Conservation (phyloP, 2,888 invertebrate genomes). For the Diachrysia chrysitis region DNA sequence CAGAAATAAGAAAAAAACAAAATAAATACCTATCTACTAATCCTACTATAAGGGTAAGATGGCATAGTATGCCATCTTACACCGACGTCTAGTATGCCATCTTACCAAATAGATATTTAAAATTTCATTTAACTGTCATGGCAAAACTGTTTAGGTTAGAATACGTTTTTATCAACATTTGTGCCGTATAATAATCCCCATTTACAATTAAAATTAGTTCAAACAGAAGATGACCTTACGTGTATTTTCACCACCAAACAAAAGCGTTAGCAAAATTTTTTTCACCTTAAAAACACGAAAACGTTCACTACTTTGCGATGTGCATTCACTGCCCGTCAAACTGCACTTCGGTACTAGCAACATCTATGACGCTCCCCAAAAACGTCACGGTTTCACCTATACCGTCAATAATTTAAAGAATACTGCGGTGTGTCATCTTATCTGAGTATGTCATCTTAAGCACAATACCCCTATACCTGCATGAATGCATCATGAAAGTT, state of each 20-base stretch:
- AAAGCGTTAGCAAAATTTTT: slow-evolving; percentile 18
- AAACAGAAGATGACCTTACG: slow-evolving; percentile 13
- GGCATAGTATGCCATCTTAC: slow-evolving; percentile 2
- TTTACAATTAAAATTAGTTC: too few relatives aligned
- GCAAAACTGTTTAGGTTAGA: slow-evolving; percentile 3
- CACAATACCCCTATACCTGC: neutral
- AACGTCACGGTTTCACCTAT: slow-evolving; percentile 3
- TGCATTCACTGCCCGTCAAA: slow-evolving; percentile 18
- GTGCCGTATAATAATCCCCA: neutral
- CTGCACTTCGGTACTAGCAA: slow-evolving; percentile 12
- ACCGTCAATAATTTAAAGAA: too few relatives aligned
- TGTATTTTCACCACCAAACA: slow-evolving; percentile 17
- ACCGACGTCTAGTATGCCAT: slow-evolving; percentile 28
- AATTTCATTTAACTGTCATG: slow-evolving; percentile 12
- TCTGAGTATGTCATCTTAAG: slow-evolving; percentile 9
- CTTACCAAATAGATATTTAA: slow-evolving; percentile 17
- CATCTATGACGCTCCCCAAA: slow-evolving; percentile 9
- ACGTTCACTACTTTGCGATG: slow-evolving; percentile 18
- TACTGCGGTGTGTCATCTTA: too few relatives aligned
- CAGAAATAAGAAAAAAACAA: slow-evolving; percentile 1
- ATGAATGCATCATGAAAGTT: too few relatives aligned
- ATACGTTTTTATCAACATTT: slow-evolving; percentile 17
- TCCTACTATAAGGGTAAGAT: too few relatives aligned
- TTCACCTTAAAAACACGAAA: slow-evolving; percentile 16
- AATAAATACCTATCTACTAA: too few relatives aligned